A percentile compares a stretch with the other conserved stretches of the same genome.
Conservation (phyloP, 2,888 invertebrate species). For the Cotesia congregata region DNA sequence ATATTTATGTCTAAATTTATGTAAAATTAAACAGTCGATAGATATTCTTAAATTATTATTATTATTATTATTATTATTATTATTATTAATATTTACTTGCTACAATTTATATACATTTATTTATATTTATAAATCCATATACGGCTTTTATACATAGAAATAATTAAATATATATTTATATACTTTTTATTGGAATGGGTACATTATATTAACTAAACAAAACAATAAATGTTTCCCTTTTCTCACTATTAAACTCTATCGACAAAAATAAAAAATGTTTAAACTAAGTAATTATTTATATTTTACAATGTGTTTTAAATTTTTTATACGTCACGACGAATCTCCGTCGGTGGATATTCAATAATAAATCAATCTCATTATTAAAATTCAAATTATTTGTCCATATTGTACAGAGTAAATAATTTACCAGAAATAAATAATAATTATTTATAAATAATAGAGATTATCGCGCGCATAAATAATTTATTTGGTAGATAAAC, state of each 20-base stretch:
- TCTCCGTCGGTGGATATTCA: not conserved
- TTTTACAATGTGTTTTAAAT: not conserved
- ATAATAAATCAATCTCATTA: not conserved
- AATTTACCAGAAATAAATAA: not conserved
- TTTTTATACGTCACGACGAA: not conserved
- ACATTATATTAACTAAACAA: conserved; percentile 5
- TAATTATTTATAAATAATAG: not conserved
- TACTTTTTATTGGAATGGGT: not conserved
- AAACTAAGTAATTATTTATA: not conserved
- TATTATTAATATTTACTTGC: conserved; percentile 35
- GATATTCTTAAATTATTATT: conserved; percentile 39
- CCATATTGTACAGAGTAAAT: not conserved
- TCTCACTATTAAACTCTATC: conserved; percentile 20
- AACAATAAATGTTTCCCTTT: not conserved
- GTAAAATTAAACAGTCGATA: conserved; percentile 47
- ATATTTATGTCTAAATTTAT: conserved; percentile 47
- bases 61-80: conserved; percentile 37
- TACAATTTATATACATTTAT: conserved; percentile 49
- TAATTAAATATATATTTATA: conserved; percentile 18
- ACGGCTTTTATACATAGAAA: conserved; percentile 7
- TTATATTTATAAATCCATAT: conserved; percentile 40
- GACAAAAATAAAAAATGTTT: conserved; percentile 27
- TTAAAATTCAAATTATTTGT: not conserved
- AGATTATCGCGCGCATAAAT: not conserved
- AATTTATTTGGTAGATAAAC: conserved; percentile 12